These are phyloP conservation scores for Aethes cnicana DNA, from an alignment of 2,888 invertebrate species.

Conservation along the genomic window DNA sequence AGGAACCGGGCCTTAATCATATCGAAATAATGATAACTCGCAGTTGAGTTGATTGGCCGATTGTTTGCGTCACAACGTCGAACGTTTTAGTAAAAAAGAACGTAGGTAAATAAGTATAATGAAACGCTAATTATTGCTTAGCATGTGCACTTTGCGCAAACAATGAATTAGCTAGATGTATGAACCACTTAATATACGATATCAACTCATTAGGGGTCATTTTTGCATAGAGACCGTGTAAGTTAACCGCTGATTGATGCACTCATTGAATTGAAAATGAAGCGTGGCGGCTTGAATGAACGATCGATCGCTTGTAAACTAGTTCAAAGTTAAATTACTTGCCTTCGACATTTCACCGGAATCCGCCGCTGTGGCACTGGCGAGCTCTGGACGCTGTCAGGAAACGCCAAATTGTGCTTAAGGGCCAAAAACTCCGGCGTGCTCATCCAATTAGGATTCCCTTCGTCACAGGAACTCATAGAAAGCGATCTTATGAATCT, in stretches of 20 bases:
- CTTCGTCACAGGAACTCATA: conserved; percentile 86
- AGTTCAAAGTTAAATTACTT: not conserved
- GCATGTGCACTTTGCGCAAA: not conserved
- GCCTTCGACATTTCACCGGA: conserved; percentile 84
- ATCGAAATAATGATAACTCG: too few species aligned
- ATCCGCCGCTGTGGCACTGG: conserved; percentile 86
- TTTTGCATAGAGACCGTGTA: not conserved
- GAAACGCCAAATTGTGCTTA: conserved; percentile 90
- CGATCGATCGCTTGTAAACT: not conserved
- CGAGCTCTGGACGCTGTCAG: conserved; percentile 90
- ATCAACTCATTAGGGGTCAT: too few species aligned
- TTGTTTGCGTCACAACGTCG: too few species aligned
- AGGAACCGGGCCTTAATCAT: too few species aligned
- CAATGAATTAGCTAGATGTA: not conserved
- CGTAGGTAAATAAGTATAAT: not conserved
- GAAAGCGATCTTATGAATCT: conserved; percentile 84
- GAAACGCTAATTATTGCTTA: not conserved
- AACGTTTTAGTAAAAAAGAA: too few species aligned
- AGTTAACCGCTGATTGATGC: not conserved
- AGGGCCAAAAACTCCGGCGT: conserved; percentile 90
- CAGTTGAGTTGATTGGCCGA: too few species aligned
- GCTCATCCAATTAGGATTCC: conserved; percentile 90
- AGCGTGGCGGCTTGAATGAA: conserved; percentile 5
- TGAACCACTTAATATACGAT: too few species aligned
- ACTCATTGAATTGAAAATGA: conserved; percentile 6